Evolutionary conservation across 1,140 invertebrate genomes (phyloP).

Genomic region (Ips nitidus): DNA sequence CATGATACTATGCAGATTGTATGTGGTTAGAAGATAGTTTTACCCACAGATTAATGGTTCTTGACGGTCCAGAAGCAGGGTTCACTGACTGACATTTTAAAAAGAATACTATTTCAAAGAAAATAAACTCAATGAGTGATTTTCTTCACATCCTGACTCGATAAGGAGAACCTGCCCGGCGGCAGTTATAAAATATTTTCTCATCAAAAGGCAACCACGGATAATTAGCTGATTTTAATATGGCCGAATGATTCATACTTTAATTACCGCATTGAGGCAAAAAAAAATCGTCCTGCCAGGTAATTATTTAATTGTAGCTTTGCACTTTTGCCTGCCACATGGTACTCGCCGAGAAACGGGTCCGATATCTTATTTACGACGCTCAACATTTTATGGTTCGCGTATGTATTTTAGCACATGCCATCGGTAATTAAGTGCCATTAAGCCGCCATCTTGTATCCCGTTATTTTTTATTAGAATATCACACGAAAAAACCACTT

Average conservation of each 20-base stretch:
- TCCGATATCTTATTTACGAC: constrained; percentile 27
- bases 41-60: no score
- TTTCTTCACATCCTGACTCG: background rate
- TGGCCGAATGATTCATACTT: constrained; percentile 12
- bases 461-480: constrained; percentile 20
- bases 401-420: constrained; percentile 25
- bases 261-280: constrained; percentile 5
- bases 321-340: constrained; percentile 26
- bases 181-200: constrained; percentile 12
- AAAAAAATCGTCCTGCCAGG: constrained; percentile 1
- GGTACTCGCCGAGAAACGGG: constrained; percentile 14
- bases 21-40: no score
- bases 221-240: constrained; percentile 18
- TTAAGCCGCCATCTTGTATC: constrained; percentile 15
- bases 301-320: constrained; percentile 29
- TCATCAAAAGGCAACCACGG: background rate
- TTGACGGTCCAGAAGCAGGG: no score
- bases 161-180: constrained; percentile 1
- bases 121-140: background rate
- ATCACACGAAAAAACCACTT: constrained; percentile 1
- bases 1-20: constrained; percentile 2
- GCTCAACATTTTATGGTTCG: constrained; percentile 18
- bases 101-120: no score
- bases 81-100: no score
- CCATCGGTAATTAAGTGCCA: constrained; percentile 22